Conservation (phyloP, 2,888 invertebrate species). For the Zele albiditarsus region DNA sequence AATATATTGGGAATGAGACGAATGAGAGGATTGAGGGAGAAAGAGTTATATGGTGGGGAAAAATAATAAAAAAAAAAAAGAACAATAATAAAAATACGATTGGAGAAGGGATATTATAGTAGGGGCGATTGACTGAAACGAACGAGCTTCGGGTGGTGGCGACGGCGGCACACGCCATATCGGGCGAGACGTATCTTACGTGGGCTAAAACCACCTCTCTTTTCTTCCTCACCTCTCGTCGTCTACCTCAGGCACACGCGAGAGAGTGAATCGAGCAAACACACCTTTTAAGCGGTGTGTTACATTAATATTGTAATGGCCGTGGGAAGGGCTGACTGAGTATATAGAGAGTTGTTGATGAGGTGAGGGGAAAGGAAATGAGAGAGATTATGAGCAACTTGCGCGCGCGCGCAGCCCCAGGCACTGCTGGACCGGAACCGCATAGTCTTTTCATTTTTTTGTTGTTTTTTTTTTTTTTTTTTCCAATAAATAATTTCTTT, state of each 20-base stretch:
- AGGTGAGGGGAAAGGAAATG: constrained; percentile 40
- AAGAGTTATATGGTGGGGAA: constrained; percentile 8
- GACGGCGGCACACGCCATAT: constrained; percentile 70
- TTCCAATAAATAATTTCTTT: not conserved
- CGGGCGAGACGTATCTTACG: constrained; percentile 70
- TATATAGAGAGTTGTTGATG: constrained; percentile 1
- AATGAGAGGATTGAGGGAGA: constrained; percentile 46
- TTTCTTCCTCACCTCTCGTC: constrained; percentile 54
- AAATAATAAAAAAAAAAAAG: no score
- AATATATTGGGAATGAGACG: constrained; percentile 34
- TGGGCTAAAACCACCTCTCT: constrained; percentile 64
- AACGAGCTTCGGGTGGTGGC: constrained; percentile 59
- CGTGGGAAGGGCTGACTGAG: constrained; percentile 42
- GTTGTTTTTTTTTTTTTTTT: constrained; percentile 27
- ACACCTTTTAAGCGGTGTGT: constrained; percentile 70
- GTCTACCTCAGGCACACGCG: constrained; percentile 44
- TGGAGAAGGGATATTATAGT: constrained; percentile 22
- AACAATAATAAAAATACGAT: no score
- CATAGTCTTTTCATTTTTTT: constrained; percentile 38
- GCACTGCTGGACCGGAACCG: constrained; percentile 51
- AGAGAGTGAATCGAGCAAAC: constrained; percentile 62
- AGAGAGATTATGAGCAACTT: constrained; percentile 47
- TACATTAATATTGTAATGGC: constrained; percentile 71
- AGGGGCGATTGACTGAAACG: constrained; percentile 50
- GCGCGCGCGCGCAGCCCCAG: constrained; percentile 46